Base-by-base conservation (phyloP, 2,888 invertebrate species). In the Anodontia alba region DNA sequence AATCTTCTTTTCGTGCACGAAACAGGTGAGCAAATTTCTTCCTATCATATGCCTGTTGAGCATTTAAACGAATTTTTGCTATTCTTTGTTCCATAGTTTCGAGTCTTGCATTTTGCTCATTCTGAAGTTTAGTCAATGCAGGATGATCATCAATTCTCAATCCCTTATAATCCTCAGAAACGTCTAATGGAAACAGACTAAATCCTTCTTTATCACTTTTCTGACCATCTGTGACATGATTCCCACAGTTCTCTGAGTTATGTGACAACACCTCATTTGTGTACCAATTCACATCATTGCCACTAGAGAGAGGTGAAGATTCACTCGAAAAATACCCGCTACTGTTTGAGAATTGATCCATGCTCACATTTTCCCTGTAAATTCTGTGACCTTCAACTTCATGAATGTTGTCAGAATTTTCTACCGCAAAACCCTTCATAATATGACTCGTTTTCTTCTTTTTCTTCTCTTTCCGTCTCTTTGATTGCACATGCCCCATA, bases 11-110 rank as follows among this genome's bases (percentile, higher is more conserved):
- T 76, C 86, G 89, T 8, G 91, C 90, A 76, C 88, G 88, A 80
- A 92, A 92, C 73, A 91, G 80, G 70, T 90, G 88, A 57, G 91
- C 92, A 89, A 90, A 92, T 76, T 91, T 91, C 46, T 90, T 83
- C 26, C 92, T 82, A 54, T 92, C 92, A 10, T 90, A 91, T 76
- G 90, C 91, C 74, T 90, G 90, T 87, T 90, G 90, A 68, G 92
- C 92, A 74, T 87, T 91, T 49, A 87, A 87, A 74, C 91, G 80
- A 69, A 92, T 92, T 62, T 90, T 81, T 36, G 83, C 88, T 86
- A 91, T 91, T 23, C 91, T 77, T 46, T 89, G 86, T 73, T 92
- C 92, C 91, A 92, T 91, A 69, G 82, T 88, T 73, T 92, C 92
- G 29, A 91, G 78, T 17, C 92, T 87, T 42, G 87, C 80, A 80